Base-by-base conservation (phyloP, 2,797 vertebrate species). In the Dendrocincla fuliginosa region DNA sequence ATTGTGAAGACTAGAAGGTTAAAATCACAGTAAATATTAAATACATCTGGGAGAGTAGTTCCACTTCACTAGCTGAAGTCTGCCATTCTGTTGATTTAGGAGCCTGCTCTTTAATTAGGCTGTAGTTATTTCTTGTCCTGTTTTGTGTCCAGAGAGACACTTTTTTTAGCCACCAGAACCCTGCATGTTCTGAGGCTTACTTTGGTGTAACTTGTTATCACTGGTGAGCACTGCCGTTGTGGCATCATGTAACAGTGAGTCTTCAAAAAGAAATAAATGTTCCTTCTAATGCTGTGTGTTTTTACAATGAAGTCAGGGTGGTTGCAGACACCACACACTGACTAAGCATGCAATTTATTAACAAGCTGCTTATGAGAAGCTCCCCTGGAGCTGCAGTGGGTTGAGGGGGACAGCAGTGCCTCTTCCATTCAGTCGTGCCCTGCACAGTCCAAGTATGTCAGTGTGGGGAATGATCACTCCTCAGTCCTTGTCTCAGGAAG, bases 21-120 rank as follows among this genome's bases (percentile, higher is more conserved):
- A 81, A 93, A 71, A 69, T 91, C 8, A 1, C 61, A 63, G 30
- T 86, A 87, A 94, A 91, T 85, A 75, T 59, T 56, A 89, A 86
- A 46, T 84, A 52, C 1, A 0, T 64, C 57, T 90, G 69, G 57
- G 67, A 93, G 55, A 7, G 25, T 37, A 47, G 28, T 78, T 85
- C 61, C 7, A 16, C 41, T 91, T 91, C 11, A 42, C 32, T n/a
- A 57, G 41, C 68, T 86, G 68, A 64, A 89, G 53, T 50, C 19
- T 70, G 11, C 46, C 5, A 2, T 78, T 70, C 15, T 74, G 42
- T 83, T 61, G 41, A 33, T 89, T 80, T 71, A 91, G 75, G 75
- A 85, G 8, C 64, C 24, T 27, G 20, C 28, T 53, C 46, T 59
- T 74, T 77, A 77, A 42, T 90, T 87, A 89, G 71, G 28, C 30